These are phyloP conservation scores for Brachionus rubens DNA, from an alignment of 1,140 invertebrate species.

Conservation along the genomic window DNA sequence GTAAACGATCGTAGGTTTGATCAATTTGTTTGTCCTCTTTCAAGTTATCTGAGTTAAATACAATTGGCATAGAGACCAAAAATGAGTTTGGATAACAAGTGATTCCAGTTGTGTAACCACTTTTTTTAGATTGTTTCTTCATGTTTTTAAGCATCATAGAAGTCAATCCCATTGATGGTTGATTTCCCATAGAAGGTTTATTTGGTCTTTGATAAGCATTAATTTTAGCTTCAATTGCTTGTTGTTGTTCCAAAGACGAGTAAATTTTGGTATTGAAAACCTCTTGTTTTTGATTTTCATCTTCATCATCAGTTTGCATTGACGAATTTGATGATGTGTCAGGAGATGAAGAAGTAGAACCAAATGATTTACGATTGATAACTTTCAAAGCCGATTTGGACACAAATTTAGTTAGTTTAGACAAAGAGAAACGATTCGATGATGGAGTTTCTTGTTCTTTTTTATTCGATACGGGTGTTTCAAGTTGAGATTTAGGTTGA, in stretches of 20 bases:
- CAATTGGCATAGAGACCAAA: background rate
- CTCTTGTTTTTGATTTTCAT: background rate
- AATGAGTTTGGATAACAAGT: background rate
- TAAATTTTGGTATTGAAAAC: background rate
- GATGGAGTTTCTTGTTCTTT: background rate
- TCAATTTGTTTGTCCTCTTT: background rate
- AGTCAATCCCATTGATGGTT: background rate
- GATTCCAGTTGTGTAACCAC: background rate
- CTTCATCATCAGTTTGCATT: conserved; percentile 33
- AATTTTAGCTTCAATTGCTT: conserved; percentile 14
- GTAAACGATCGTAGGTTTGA: background rate
- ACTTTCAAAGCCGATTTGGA: conserved; percentile 27
- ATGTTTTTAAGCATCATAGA: background rate
- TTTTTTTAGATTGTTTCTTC: conserved; percentile 1
- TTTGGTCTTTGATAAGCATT: background rate
- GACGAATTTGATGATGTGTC: background rate
- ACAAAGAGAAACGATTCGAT: background rate
- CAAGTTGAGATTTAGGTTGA: background rate
- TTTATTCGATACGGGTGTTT: background rate
- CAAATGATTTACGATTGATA: conserved; percentile 2
- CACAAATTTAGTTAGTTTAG: conserved; percentile 34
- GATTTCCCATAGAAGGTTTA: background rate
- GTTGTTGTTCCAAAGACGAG: conserved; percentile 1
- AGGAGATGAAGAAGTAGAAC: background rate
- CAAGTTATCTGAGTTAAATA: background rate